These are phyloP conservation scores for Clarias laeviceps DNA, from an alignment of 2,797 vertebrate genomes.

Conservation along the genomic window DNA sequence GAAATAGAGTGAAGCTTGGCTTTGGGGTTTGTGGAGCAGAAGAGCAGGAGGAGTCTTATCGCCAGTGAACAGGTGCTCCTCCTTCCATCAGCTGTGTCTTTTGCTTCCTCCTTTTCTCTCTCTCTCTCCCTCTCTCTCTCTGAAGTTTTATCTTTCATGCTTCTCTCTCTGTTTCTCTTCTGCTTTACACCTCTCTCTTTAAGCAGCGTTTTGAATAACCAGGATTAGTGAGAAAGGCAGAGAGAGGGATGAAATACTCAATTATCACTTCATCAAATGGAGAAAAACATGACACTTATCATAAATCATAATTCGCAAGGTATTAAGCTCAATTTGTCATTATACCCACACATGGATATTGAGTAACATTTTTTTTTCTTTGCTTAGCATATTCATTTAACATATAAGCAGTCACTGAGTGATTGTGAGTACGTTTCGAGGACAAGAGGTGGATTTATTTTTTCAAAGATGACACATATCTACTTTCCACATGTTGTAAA, in stretches of 20 bases:
- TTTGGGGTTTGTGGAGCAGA: constrained; percentile 23
- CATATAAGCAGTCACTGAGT: background rate
- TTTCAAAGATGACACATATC: background rate
- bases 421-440: background rate
- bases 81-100: constrained; percentile 4
- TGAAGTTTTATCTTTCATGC: background rate
- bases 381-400: background rate
- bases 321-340: background rate
- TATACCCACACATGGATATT: background rate
- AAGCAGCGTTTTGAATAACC: constrained; percentile 8
- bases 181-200: constrained; percentile 11
- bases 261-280: constrained; percentile 6
- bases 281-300: constrained; percentile 10
- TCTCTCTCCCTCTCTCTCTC: background rate
- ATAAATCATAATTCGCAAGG: constrained; percentile 4
- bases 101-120: background rate
- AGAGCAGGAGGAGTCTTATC: constrained; percentile 33
- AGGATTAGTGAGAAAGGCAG: constrained; percentile 16
- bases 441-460: background rate
- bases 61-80: constrained; percentile 14
- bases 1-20: constrained; percentile 6
- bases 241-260: background rate
- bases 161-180: background rate
- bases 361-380: background rate
- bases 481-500: background rate